These are phyloP conservation scores for Porites cylindrica DNA, from an alignment of 92 coral and sea anemone species.

Conservation along the genomic window DNA sequence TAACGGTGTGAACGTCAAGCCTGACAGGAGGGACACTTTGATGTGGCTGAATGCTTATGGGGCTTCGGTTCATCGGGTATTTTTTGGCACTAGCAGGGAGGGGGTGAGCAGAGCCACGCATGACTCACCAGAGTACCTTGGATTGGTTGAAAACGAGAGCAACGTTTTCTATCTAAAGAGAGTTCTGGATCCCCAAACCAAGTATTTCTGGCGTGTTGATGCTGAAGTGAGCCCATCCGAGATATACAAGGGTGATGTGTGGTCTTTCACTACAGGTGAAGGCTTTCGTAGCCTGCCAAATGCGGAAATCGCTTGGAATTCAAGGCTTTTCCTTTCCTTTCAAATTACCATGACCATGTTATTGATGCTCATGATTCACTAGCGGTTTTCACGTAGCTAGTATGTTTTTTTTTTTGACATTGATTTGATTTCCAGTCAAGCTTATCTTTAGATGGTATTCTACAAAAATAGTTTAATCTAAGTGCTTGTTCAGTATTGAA, in stretches of 20 bases:
- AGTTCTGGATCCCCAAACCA: conserved; percentile 43
- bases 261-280: conserved; percentile 69
- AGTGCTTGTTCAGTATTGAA: no score
- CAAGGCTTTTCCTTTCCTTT: not conserved
- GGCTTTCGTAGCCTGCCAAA: not conserved
- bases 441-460: no score
- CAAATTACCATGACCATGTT: not conserved
- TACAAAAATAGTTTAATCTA: no score
- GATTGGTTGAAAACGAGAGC: conserved; percentile 43
- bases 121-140: conserved; percentile 58
- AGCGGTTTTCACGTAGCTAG: not conserved
- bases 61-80: conserved; percentile 62
- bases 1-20: conserved; percentile 48
- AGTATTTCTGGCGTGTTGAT: conserved; percentile 85
- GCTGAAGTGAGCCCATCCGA: conserved; percentile 64
- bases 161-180: conserved; percentile 65
- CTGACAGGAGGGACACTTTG: conserved; percentile 62
- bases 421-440: no score
- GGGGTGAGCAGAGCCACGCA: conserved; percentile 51
- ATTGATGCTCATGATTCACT: not conserved
- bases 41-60: conserved; percentile 86
- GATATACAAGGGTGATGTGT: conserved; percentile 79
- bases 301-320: not conserved
- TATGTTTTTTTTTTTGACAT: no score
- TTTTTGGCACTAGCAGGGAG: conserved; percentile 61